phyloP scores from a whole-genome alignment of 2,113 vertebrate species.

The Scophthalmus maximus region DNA sequence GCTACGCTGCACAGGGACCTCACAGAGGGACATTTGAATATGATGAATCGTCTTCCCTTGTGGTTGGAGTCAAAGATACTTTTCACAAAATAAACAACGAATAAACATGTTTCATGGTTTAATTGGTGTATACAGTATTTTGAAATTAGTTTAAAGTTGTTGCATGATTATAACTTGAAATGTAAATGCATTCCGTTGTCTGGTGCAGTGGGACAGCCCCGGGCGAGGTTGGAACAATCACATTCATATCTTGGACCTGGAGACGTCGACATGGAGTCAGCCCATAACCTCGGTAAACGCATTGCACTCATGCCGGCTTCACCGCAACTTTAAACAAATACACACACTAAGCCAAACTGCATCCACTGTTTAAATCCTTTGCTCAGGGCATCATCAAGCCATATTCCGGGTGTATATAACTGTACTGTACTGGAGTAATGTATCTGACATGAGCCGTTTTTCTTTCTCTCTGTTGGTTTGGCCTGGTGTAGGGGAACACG shows the following conservation, averaged over 20 bases:
- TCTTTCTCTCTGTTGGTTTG: neutral
- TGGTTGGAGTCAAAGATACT: slow-evolving; percentile 78
- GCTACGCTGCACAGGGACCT: slow-evolving; percentile 88
- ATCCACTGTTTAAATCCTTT: neutral
- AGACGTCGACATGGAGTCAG: slow-evolving; percentile 91
- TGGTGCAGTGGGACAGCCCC: slow-evolving; percentile 79
- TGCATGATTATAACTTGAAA: neutral
- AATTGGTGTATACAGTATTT: neutral
- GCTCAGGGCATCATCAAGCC: neutral
- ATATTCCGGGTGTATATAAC: neutral
- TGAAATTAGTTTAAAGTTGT: neutral
- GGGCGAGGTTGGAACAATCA: slow-evolving; percentile 98
- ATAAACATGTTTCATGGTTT: neutral
- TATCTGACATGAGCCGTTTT: neutral
- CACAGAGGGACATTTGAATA: slow-evolving; percentile 93
- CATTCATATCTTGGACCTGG: slow-evolving; percentile 93
- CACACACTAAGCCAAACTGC: neutral
- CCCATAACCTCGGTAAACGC: slow-evolving; percentile 88
- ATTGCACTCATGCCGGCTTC: too few species aligned
- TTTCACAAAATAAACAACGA: neutral
- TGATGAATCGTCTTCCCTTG: slow-evolving; percentile 92
- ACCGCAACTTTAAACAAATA: neutral
- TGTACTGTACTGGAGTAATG: neutral
- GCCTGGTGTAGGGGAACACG: slow-evolving; percentile 85
- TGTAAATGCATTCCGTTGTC: neutral